Evolutionary conservation across 2,888 invertebrate species (phyloP).

Genomic region (Microplitis deprimator): DNA sequence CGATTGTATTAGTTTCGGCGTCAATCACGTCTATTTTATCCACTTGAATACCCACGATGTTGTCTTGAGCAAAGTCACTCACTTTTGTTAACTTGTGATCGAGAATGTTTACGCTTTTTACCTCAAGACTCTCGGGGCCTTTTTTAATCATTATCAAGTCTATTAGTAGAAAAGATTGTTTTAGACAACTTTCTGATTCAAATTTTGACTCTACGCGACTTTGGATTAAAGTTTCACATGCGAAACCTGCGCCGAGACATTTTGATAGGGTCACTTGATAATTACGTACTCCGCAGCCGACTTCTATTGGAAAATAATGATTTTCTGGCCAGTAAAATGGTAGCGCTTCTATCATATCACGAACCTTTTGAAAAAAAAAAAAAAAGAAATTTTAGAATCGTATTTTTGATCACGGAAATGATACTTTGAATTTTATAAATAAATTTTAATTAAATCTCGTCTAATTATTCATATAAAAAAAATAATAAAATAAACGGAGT

Average conservation of each 20-base stretch:
- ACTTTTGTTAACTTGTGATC: background rate
- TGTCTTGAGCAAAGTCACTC: background rate
- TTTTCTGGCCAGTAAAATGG: conserved; percentile 24
- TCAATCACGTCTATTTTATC: background rate
- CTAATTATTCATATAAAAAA: too few species aligned
- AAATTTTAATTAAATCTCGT: too few species aligned
- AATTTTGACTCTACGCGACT: conserved; percentile 5
- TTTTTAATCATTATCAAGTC: background rate
- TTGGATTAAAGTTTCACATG: conserved; percentile 24
- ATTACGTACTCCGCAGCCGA: conserved; percentile 34
- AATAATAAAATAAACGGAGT: too few species aligned
- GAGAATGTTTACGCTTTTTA: background rate
- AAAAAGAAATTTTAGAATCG: background rate
- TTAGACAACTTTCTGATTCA: background rate
- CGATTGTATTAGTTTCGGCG: conserved; percentile 4
- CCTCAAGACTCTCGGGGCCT: background rate
- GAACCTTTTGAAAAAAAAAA: background rate
- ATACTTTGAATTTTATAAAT: too few species aligned
- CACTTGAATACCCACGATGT: background rate
- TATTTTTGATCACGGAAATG: too few species aligned
- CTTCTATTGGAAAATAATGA: conserved; percentile 20
- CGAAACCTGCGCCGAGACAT: background rate
- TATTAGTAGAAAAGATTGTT: background rate
- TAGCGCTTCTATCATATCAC: background rate
- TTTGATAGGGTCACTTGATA: conserved; percentile 35